These are phyloP conservation scores for Passer montanus DNA, from an alignment of 2,113 vertebrate genomes.

Conservation along the genomic window DNA sequence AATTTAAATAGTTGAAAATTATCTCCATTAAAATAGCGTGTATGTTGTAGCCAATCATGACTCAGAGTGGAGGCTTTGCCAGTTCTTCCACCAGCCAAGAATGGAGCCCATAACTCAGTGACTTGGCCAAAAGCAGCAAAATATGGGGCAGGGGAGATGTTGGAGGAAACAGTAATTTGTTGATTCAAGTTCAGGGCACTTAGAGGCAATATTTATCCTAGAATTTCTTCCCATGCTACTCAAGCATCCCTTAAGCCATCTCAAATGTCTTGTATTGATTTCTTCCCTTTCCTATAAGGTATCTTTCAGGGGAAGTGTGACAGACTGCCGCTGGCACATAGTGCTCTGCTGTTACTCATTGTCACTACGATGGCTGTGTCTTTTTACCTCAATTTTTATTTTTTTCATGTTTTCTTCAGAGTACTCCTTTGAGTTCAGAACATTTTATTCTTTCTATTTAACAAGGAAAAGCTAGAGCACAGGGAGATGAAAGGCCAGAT, in stretches of 20 bases:
- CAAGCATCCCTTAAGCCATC: not conserved
- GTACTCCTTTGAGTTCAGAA: not conserved
- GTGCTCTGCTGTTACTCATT: not conserved
- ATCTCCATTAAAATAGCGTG: not conserved
- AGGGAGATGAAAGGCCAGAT: slow-evolving; percentile 11
- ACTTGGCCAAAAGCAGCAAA: not conserved
- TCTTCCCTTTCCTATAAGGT: not conserved
- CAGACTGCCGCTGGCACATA: not conserved
- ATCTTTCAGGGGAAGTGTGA: not conserved
- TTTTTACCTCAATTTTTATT: not conserved
- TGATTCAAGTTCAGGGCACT: not conserved
- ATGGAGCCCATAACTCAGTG: not conserved
- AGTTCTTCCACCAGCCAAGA: not conserved
- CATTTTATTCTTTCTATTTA: slow-evolving; percentile 14
- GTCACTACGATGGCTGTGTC: not conserved
- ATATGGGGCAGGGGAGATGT: rapidly evolving
- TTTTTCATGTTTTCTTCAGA: not conserved
- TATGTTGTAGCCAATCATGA: not conserved
- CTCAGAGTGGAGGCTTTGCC: not conserved
- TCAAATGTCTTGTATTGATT: not conserved
- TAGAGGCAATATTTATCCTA: not conserved
- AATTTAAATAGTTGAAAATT: not conserved
- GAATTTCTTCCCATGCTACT: not conserved
- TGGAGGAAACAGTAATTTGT: not conserved
- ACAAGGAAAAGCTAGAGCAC: not conserved